Base-by-base conservation (phyloP, 2,113 vertebrate species). In the Salminus brasiliensis region DNA sequence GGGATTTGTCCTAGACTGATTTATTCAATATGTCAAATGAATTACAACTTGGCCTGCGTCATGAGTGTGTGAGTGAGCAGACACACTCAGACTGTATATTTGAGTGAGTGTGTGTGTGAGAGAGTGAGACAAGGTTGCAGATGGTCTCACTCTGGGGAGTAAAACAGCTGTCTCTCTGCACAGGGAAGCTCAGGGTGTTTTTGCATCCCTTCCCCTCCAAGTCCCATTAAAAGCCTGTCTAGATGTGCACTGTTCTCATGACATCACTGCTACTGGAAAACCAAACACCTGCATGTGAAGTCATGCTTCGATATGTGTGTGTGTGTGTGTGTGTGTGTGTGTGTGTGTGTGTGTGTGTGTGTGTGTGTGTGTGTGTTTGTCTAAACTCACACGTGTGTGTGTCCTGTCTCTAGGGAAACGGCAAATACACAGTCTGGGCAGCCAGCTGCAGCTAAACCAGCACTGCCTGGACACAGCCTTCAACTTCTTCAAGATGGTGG, bases 401-500 rank as follows among this genome's bases (percentile, higher is more conserved):
- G 72, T 86, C 41, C 75, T 87, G 74, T 87, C 88, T 85, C 76
- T 91, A 96, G 97, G 93, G 78, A 92, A 95, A 84, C 94, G 96
- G 43, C 97, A 99, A 90, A 98, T 99, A 85, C 96, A 98, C 81
- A 95, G 97, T 83, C 91, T 99, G 89, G 97, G 97, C 81, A 97
- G 93, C 83, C 97, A 99, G 87, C 90, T 99, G 76, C 97, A 99
- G 85, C 89, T 99, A 67, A 99, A 98, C 89, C 96, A 99, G 41
- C 97, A 99, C 72, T 99, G 97, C 70, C 87, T 99, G 83, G 97
- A 99, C 89, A 99, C 97, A 0, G 97, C 97, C 79, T 99, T 99
- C 89, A 99, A 99, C 89, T 99, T 99, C 90, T 99, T 99, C 92
- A 99, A 98, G 95, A 97, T 99, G 96, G 97, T 97, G 0, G 97